phyloP scores from a whole-genome alignment of 2,797 vertebrate species.

The Mastacembelus armatus region DNA sequence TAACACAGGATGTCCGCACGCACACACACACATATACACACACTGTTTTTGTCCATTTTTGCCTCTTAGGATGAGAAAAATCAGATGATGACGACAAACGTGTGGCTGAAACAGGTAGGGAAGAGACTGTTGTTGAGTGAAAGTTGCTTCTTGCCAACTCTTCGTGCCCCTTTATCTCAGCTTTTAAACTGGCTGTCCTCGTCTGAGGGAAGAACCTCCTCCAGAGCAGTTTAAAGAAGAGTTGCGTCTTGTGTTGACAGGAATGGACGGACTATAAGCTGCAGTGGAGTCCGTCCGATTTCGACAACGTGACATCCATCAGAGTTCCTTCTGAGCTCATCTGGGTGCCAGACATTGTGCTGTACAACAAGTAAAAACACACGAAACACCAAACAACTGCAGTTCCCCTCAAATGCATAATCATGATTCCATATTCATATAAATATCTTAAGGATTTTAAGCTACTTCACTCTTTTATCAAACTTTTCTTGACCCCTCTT shows the following conservation, averaged over 20 bases:
- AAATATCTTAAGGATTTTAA: too few species aligned
- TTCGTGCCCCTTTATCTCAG: too few species aligned
- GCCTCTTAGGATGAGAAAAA: conserved; percentile 86
- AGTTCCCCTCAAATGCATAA: too few species aligned
- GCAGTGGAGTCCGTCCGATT: conserved; percentile 87
- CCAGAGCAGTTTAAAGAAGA: too few species aligned
- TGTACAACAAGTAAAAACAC: conserved; percentile 87
- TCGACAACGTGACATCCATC: conserved; percentile 89
- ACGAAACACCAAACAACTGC: neutral
- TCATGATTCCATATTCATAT: too few species aligned
- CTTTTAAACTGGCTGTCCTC: too few species aligned
- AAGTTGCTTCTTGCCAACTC: too few species aligned
- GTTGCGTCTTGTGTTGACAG: conserved; percentile 75
- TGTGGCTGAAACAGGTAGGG: conserved; percentile 92
- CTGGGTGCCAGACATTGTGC: conserved; percentile 92
- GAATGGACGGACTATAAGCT: conserved; percentile 93
- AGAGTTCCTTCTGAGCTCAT: conserved; percentile 91
- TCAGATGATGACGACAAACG: conserved; percentile 93
- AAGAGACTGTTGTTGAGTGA: neutral
- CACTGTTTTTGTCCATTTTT: neutral
- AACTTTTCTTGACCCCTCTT: too few species aligned
- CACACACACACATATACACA: neutral
- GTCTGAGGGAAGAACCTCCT: too few species aligned
- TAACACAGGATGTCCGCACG: neutral
- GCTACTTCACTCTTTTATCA: too few species aligned